Conservation (phyloP, 23 tunicate genomes). For the Oikopleura dioica region DNA sequence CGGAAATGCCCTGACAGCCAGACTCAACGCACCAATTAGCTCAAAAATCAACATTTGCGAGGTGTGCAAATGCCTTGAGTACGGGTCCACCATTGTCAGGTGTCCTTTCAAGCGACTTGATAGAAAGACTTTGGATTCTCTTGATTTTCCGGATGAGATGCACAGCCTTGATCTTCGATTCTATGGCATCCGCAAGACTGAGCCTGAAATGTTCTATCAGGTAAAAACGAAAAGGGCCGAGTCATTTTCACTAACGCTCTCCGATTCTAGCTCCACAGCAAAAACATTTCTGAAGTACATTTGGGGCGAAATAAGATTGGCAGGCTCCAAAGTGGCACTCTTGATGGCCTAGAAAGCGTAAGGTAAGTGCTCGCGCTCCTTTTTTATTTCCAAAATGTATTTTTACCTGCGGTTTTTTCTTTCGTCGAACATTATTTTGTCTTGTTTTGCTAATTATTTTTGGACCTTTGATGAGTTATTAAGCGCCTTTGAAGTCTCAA, state of each 20-base stretch:
- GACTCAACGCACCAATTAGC: no score
- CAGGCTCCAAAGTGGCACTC: background rate
- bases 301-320: background rate
- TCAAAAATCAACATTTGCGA: background rate
- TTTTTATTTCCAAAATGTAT: no score
- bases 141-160: background rate
- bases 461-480: no score
- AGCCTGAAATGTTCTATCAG: background rate
- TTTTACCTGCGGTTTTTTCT: no score
- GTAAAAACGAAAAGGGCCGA: no score
- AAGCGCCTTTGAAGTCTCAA: no score
- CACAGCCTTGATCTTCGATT: background rate
- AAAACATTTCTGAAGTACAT: background rate
- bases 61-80: background rate
- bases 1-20: no score
- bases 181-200: background rate
- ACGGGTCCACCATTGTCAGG: background rate
- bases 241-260: no score
- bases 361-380: no score
- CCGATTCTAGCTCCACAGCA: background rate
- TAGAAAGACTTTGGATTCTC: background rate
- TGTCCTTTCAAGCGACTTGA: background rate
- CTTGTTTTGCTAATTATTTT: no score
- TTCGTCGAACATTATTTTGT: no score
- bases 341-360: background rate